Base-by-base conservation (phyloP, 2,797 vertebrate species). In the Gymnothorax reevesii region DNA sequence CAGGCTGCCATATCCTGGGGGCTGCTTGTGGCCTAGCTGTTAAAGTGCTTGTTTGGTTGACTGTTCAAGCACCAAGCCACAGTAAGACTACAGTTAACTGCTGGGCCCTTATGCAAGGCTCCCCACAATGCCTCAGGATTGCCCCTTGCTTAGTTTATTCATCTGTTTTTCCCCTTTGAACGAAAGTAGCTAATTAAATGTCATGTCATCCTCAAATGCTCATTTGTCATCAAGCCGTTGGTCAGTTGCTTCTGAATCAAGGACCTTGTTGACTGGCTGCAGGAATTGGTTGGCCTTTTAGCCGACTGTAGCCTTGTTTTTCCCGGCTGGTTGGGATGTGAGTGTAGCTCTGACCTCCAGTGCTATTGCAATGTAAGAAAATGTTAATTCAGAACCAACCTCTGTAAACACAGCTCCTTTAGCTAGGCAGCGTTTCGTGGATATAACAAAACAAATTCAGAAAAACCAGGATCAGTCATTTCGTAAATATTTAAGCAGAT, bases 251-350 rank as follows among this genome's bases (percentile, higher is more conserved):
- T 85, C 13, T 42, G 71, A 27, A 54, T 42, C 73, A 59, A 15
- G 79, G 86, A 4, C 4, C 52, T 0, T 13, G 1, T 62, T 13
- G 27, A 89, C 88, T 87, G 87, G 66, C 57, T 73, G 27, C 60
- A 82, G 17, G 62, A 57, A 87, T 84, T 85, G 55, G 20, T 86
- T 62, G 83, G 71, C 80, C 57, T 66, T 66, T 87, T 88, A 80
- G 85, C 86, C 82, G 66, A 9, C 84, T 49, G 83, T 27, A 25
- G 25, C 7, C 71, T 12, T 15, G 3, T 6, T 33, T 25, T 42
- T 12, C 27, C 71, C 42, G 12, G 8, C 71, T 75, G 9, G 5
- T 25, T 75, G 10, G 27, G 27, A 20, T 66, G 62, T 5, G 22
- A 66, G 15, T n/a, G 25, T 4, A n/a, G 22, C 66, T 8, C 66